Evolutionary conservation across 2,797 vertebrate genomes (phyloP).

Genomic region (Enteromius argenteus): DNA sequence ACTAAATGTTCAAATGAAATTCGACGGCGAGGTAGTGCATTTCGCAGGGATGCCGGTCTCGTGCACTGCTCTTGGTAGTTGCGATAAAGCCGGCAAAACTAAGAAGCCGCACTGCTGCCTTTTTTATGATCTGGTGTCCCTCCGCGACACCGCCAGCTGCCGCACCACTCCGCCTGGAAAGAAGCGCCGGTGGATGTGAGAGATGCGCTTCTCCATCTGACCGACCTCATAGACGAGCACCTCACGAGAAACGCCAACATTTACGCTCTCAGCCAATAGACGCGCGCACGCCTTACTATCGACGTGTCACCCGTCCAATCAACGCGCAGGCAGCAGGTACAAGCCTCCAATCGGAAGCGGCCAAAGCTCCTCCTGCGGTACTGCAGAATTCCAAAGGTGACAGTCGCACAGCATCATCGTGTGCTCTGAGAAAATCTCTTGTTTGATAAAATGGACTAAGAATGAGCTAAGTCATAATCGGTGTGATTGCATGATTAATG

Average conservation of each 20-base stretch:
- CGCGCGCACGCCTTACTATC: not conserved
- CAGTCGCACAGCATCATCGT: constrained; percentile 15
- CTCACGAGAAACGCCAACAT: constrained; percentile 28
- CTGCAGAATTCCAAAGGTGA: constrained; percentile 62
- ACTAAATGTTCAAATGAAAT: constrained; percentile 73
- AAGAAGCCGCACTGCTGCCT: constrained; percentile 69
- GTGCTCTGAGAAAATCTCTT: constrained; percentile 39
- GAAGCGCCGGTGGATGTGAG: constrained; percentile 58
- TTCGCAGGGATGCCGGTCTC: constrained; percentile 71
- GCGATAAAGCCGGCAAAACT: constrained; percentile 76
- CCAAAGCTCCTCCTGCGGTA: constrained; percentile 59
- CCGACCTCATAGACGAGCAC: constrained; percentile 34
- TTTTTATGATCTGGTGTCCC: constrained; percentile 65
- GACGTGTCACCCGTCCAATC: constrained; percentile 31
- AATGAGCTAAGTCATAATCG: constrained; percentile 31
- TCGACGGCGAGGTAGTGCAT: constrained; percentile 80
- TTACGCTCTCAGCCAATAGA: not conserved
- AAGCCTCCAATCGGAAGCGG: constrained; percentile 31
- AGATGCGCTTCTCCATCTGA: constrained; percentile 48
- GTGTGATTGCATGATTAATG: constrained; percentile 16
- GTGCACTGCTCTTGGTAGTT: constrained; percentile 72
- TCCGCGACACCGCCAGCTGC: constrained; percentile 70
- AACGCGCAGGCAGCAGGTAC: not conserved
- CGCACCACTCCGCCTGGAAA: constrained; percentile 51
- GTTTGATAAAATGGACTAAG: constrained; percentile 31